Base-by-base conservation (phyloP, 2,113 vertebrate species). In the rat (Rattus norvegicus) region DNA sequence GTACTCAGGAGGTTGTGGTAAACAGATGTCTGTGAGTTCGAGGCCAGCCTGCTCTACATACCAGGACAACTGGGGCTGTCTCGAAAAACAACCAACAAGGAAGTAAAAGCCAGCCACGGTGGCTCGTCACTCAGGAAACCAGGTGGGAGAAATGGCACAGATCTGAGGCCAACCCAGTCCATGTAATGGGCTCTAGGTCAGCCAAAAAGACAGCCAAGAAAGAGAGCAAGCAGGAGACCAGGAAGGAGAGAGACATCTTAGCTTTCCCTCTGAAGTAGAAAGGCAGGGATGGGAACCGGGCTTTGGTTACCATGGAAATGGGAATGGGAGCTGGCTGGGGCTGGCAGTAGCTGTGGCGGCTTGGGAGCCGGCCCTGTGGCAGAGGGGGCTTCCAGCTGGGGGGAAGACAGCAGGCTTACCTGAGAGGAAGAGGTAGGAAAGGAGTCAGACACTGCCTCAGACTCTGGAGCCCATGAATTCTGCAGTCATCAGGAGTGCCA, bases 261-360 rank as follows among this genome's bases (percentile, higher is more conserved):
- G n/a, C n/a, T n/a, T 97, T n/a, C 56, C 98, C 96, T 91, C 89
- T 94, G 94, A 98, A 96, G 95, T 96, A 92, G 97, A 98, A 97
- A 92, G 12, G 90, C 28, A 92, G 26, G 77, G 72, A 95, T 97
- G 36, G 95, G 95, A 97, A 97, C 24, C 9, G 59, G 70, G 26
- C 97, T 20, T 92, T 11, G 67, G 96, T 98, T 98, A 96, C 97
- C 94, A 96, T 97, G 94, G 97, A 90, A 98, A 96, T 97, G 90
- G 97, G 90, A 97, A 95, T 83, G n/a, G 83, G 93, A 89, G 93
- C 80, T 98, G 95, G 95, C 83, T 97, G 90, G 79, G 88, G 2
- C 56, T 84, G 69, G 72, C n/a, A 76, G 86, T 52, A 96, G 95
- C 87, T 92, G 94, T 90, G 87, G 94, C 95, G 88, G 95, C 96